Evolutionary conservation across 2,113 vertebrate genomes (phyloP).

Genomic region (Heterotis niloticus): DNA sequence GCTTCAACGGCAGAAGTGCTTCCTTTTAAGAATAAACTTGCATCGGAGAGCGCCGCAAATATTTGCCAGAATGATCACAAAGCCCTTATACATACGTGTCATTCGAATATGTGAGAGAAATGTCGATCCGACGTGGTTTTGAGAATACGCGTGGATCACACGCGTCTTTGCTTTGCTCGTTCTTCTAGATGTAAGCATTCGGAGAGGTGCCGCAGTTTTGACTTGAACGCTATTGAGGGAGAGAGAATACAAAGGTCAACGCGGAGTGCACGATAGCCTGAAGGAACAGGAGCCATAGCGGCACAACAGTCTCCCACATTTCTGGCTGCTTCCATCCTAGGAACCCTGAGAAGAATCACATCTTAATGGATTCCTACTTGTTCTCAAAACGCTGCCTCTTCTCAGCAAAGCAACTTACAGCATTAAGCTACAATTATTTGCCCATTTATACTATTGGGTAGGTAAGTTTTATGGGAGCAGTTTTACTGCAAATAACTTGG

Average conservation of each 20-base stretch:
- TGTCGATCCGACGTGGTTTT: background rate
- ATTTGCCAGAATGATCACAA: too few species aligned
- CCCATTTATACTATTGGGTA: too few species aligned
- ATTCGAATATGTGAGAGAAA: background rate
- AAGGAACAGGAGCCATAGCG: background rate
- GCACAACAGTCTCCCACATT: constrained; percentile 20
- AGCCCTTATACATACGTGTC: too few species aligned
- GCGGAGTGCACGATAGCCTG: background rate
- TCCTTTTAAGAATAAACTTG: too few species aligned
- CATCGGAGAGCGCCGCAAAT: background rate
- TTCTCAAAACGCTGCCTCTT: background rate
- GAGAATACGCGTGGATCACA: background rate
- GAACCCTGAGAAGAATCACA: background rate
- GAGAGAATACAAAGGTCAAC: constrained; percentile 23
- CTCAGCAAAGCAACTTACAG: too few species aligned
- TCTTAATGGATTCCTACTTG: background rate
- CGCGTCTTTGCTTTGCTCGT: background rate
- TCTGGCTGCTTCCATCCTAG: constrained; percentile 11
- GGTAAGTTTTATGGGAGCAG: too few species aligned
- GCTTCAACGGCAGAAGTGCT: too few species aligned
- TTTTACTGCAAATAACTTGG: too few species aligned
- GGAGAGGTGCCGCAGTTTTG: background rate
- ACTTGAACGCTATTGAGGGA: background rate
- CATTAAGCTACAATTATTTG: too few species aligned
- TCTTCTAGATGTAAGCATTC: background rate